Conservation (phyloP, 2,113 vertebrate species). For the Labrus mixtus region DNA sequence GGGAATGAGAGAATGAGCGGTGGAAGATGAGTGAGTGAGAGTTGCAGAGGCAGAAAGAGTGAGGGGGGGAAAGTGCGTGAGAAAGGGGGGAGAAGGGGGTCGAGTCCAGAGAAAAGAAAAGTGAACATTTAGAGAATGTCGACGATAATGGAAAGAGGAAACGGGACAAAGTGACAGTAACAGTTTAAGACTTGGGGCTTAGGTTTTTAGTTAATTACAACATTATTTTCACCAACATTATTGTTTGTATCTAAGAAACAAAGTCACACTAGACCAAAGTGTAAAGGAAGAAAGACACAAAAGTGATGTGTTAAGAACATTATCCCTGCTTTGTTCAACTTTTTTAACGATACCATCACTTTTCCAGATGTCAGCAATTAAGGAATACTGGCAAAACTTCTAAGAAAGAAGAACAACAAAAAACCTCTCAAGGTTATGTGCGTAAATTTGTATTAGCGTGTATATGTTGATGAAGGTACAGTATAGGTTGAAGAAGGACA, state of each 20-base stretch:
- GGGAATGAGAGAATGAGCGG: constrained; percentile 51
- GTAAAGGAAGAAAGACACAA: no score
- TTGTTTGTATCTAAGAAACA: no score
- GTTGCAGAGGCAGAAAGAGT: constrained; percentile 32
- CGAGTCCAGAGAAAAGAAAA: background rate
- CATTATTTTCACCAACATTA: no score
- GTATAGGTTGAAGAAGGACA: constrained; percentile 2
- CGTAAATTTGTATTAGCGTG: background rate
- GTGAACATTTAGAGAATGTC: background rate
- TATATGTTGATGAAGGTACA: background rate
- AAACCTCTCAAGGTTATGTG: no score
- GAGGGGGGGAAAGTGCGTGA: background rate
- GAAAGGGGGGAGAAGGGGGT: no score
- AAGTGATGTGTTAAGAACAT: no score
- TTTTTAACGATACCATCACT: background rate
- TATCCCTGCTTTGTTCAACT: no score
- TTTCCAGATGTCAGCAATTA: background rate
- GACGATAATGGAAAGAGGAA: background rate
- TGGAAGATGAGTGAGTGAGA: constrained; percentile 39
- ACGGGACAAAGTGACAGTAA: no score
- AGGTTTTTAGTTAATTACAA: no score
- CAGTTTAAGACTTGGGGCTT: no score
- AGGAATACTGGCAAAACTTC: background rate
- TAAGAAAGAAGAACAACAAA: background rate
- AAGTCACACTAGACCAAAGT: no score